Base-by-base conservation (phyloP, 2,888 invertebrate species). In the Cylindroiulus punctatus region DNA sequence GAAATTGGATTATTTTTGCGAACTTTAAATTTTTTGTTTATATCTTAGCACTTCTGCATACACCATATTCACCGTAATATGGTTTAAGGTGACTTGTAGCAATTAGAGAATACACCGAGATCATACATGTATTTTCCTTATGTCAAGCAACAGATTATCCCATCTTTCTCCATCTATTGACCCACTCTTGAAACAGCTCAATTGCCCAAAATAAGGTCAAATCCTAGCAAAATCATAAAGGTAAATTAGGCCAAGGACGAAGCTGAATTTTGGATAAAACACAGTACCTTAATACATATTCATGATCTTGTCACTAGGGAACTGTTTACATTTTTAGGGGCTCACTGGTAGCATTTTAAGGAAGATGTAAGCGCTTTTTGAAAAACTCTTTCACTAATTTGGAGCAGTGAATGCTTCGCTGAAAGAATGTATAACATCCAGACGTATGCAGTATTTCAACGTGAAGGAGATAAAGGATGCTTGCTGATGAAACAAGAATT, bases 291-390 rank as follows among this genome's bases (percentile, higher is more conserved):
- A n/a, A 22, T 57, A 12, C 57, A 57, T 57, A 57, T 57, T 57
- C 57, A 57, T 57, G 57, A 57, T 22, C 5, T 8, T 57, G 7
- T 57, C 57, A 57, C 57, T 57, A 7, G 57, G 57, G 57, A 57
- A 57, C 57, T 22, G 8, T 57, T 57, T 57, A 57, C 22, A 5
- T 57, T 57, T 57, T 4, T 57, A 57, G 57, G 22, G 57, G 22
- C 57, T 57, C 57, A 57, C 57, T 57, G 57, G 57, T 57, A 57
- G 5, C 57, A 57, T 57, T 57, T 22, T 57, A 22, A 57, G 57
- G n/a, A 22, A 22, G 7, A 22, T 57, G 10, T 22, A 57, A 57
- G 57, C 12, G 57, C 57, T 57, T 22, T n/a, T 22, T 0, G 57
- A 22, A 22, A 22, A 17, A n/a, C 22, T 57, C 57, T 57, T 57